Base-by-base conservation (phyloP, 2,888 invertebrate species). In the Agrotis puta region DNA sequence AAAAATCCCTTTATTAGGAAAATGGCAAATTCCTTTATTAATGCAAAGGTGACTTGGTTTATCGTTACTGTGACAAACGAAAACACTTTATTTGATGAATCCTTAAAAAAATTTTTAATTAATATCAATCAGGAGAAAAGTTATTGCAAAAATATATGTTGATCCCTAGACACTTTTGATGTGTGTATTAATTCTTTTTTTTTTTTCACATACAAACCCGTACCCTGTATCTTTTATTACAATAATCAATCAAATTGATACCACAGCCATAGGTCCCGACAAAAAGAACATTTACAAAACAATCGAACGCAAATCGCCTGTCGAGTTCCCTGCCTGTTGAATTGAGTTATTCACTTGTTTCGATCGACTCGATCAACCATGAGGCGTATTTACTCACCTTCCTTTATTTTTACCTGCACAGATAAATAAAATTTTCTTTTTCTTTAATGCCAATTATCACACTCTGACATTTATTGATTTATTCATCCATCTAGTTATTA, bases 311-410 rank as follows among this genome's bases (percentile, higher is more conserved):
- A 24, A 16, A 58, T 22, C 27, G 11, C 51, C 14, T 48, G 47
- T 78, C 47, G n/a, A 39, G 7, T 9, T 16, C 24, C 6, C 20
- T 20, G 53, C 24, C 22, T 59, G 43, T 64, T 53, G 50, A 79
- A 61, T 79, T 75, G 54, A 72, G 39, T 79, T 79, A 79, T 64
- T 73, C 53, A 64, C 54, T 51, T n/a, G 63, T 50, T 75, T 18
- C 54, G 18, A 27, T 64, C 47, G 14, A 59, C 39, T 79, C 39
- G 22, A 73, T 57, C 43, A 61, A 64, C 48, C n/a, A 18, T 33
- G 14, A 6, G 33, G 45, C 51, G 48, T 65, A 58, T 62, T 63
- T 54, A 39, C 7, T 2, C 11, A 22, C 2, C 18, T n/a, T 39
- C 27, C 20, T 64, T 79, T 63, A 18, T 63, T 64, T 61, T 79